phyloP scores from a whole-genome alignment of 2,888 invertebrate genomes.

The Caenorhabditis wallacei region DNA sequence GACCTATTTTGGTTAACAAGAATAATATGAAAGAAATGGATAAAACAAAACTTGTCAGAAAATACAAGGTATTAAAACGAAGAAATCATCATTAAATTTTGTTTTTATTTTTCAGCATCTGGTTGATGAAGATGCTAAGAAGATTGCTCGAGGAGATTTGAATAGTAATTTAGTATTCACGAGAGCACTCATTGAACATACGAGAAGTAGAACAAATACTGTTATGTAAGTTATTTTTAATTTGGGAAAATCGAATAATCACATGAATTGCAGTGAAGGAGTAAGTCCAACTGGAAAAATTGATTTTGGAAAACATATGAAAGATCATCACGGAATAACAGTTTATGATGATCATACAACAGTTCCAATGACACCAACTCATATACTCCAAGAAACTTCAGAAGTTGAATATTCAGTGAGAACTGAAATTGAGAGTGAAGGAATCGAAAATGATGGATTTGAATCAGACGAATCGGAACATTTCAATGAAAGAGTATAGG shows the following conservation, averaged over 20 bases:
- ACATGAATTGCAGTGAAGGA: slow-evolving; percentile 27
- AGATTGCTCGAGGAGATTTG: slow-evolving; percentile 67
- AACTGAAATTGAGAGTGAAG: slow-evolving; percentile 7
- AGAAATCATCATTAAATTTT: too few relatives aligned
- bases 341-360: slow-evolving; percentile 67
- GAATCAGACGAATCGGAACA: slow-evolving; percentile 44
- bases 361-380: slow-evolving; percentile 25
- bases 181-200: slow-evolving; percentile 73
- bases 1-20: slow-evolving; percentile 75
- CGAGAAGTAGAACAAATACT: slow-evolving; percentile 70
- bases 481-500: slow-evolving; percentile 45
- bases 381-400: slow-evolving; percentile 41
- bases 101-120: slow-evolving; percentile 42
- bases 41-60: slow-evolving; percentile 77
- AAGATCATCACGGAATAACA: slow-evolving; percentile 70
- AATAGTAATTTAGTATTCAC: slow-evolving; percentile 72
- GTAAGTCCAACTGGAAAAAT: slow-evolving; percentile 28
- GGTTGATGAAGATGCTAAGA: slow-evolving; percentile 63
- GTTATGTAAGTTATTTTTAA: slow-evolving; percentile 47
- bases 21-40: slow-evolving; percentile 75
- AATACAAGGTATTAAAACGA: slow-evolving; percentile 69
- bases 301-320: slow-evolving; percentile 42
- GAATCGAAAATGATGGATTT: slow-evolving; percentile 38
- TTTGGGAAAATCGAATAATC: neutral
- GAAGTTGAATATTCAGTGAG: slow-evolving; percentile 53